Base-by-base conservation (phyloP, 2,797 vertebrate genomes). In the Pitangus sulphuratus region DNA sequence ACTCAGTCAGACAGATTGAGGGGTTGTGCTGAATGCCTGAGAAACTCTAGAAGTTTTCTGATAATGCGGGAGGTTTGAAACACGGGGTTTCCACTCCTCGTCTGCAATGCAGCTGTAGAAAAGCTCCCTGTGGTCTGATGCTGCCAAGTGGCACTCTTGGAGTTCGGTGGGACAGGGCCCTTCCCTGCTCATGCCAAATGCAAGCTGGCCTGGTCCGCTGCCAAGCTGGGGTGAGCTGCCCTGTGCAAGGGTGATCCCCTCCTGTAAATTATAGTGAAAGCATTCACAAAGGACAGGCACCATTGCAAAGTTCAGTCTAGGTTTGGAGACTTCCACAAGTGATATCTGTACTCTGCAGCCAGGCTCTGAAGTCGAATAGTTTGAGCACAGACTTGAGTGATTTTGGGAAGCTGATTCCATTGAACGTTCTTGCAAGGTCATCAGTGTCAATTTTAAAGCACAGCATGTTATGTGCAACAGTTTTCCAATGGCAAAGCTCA, bases 11-110 rank as follows among this genome's bases (percentile, higher is more conserved):
- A 30, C 18, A 24, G 35, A 30, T 7, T 62, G 69, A 5, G 33
- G 80, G 47, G 20, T 60, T 66, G 72, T 3, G 2, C 40, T 85
- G 84, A 74, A 90, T 26, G 65, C 51, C 91, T 47, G 66, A 72
- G 92, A 84, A 97, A 93, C 54, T 81, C 47, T 72, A 92, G 87
- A 69, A 65, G 79, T 58, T 81, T 91, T 83, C 81, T 75, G 92
- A 65, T 91, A 92, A 75, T 0, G 2, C 77, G 31, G 77, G 58
- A 44, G 78, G 78, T 85, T 57, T 85, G 64, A 84, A 83, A 71
- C 48, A 51, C 87, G 72, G 26, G n/a, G 4, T 31, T 81, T 78
- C 65, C 78, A 48, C 90, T 64, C 53, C 61, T 31, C 0, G 0
- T 42, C 69, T 90, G 80, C 82, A 81, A 1, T 11, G 58, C 8